Evolutionary conservation across 1,140 invertebrate genomes (phyloP), one percentile per base, ranked within the genome.

Genomic region (Neotoxoptera formosana): DNA sequence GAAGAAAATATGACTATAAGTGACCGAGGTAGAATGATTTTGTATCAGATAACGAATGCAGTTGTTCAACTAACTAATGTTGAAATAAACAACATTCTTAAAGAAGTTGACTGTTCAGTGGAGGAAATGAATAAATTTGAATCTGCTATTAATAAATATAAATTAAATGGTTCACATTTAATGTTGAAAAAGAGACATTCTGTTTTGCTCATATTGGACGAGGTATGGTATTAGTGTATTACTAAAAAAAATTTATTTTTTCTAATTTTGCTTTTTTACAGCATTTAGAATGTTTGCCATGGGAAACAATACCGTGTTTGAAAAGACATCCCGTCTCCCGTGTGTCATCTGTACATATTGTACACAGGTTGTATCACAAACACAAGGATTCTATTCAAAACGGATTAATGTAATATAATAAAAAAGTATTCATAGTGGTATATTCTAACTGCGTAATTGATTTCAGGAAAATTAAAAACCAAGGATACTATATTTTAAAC

Each of bases 331-430:
- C 97, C 20, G 96, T 97, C 0, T 96, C 96, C 23, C 96, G 98
- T 87, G 96, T 98, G 94, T 97, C 97, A 53, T 98, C 97, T 51
- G 94, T 98, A 11, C 96, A 97, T 94, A 96, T 97, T 94, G 95
- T 96, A 9, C 96, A 97, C 94, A 96, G 96, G 4, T 95, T 97
- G 93, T 97, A 96, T 94, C 96, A 96, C 95, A 95, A 96, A 92
- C 96, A 97, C 94, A 95, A 97, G 95, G 94, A 95, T 93, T 94
- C 95, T 83, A 96, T 97, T 41, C 91, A 95, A 41, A 94, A 96
- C 94, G 96, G 96, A 8, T 97, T 96, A 93, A 96, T 91, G 94
- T 94, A 91, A 94, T 90, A 92, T 23, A 25, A 6, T 1, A 36
- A n/a, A 53, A 90, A 60, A 45, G 7, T 41, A 67, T 90, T 90